A percentile compares a stretch with the other conserved stretches of the same genome.
These are phyloP conservation scores for Eclectus roratus DNA, from an alignment of 2,113 vertebrate species.

Conservation along the genomic window DNA sequence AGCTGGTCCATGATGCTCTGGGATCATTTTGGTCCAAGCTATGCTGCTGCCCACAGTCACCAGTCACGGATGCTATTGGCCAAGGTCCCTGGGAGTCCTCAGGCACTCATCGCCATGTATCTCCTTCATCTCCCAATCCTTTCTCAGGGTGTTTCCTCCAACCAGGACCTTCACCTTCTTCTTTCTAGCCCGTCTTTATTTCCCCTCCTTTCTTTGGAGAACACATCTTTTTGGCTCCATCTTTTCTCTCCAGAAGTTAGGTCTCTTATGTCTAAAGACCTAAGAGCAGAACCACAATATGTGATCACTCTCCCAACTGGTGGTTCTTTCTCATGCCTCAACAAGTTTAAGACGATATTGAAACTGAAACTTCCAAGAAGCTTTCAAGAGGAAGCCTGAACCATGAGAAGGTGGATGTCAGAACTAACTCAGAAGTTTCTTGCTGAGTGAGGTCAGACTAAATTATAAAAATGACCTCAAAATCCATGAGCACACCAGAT, in stretches of 20 bases:
- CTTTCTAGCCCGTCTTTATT: neutral
- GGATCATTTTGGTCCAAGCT: neutral
- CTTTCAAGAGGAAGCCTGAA: neutral
- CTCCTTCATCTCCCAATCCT: neutral
- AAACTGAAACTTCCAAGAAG: neutral
- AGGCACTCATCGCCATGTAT: neutral
- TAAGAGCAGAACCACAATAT: neutral
- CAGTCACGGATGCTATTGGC: fast-evolving
- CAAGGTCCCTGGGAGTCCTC: neutral
- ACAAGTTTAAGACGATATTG: neutral
- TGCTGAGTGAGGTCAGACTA: neutral
- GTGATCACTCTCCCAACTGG: neutral
- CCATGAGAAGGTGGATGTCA: neutral
- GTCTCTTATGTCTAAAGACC: neutral
- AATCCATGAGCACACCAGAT: neutral
- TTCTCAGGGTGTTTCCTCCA: neutral
- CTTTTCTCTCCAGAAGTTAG: neutral
- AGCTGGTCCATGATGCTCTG: neutral
- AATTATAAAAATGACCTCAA: neutral
- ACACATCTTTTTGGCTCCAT: neutral
- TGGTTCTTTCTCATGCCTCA: neutral
- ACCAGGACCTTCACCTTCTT: neutral
- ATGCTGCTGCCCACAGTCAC: neutral
- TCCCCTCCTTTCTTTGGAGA: neutral
- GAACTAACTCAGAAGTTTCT: neutral